Conservation (phyloP, 64 coral and sea anemone genomes). For the Pachyseris speciosa region DNA sequence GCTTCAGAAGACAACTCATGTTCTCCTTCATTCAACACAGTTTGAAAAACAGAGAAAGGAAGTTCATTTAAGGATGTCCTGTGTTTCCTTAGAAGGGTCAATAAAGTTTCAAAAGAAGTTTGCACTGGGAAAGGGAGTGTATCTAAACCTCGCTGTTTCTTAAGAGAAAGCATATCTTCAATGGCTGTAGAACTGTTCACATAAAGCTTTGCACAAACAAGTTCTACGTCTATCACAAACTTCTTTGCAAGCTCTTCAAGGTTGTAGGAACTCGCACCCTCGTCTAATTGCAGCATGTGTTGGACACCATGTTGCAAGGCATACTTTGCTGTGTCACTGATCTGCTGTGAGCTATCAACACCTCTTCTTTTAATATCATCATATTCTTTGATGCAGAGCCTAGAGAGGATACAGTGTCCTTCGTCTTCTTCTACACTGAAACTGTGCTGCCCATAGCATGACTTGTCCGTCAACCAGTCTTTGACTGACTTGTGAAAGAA, state of each 20-base stretch:
- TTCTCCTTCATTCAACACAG: conserved; percentile 1
- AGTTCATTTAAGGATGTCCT: neutral
- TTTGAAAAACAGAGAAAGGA: neutral
- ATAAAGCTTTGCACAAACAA: neutral
- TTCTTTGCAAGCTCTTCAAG: neutral
- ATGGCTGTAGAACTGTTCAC: neutral
- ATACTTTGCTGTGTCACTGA: neutral
- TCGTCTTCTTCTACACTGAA: neutral
- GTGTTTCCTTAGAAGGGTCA: neutral
- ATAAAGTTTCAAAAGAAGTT: neutral
- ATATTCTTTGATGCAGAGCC: neutral
- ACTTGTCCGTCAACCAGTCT: conserved; percentile 10
- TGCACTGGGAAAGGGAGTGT: neutral
- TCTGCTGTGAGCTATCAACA: neutral
- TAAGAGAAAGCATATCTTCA: neutral
- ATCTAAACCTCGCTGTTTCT: neutral
- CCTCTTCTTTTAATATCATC: neutral
- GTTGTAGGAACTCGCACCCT: neutral
- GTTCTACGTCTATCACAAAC: neutral
- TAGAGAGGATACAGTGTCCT: conserved; percentile 13
- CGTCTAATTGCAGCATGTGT: neutral
- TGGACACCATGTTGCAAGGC: neutral
- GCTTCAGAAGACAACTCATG: neutral
- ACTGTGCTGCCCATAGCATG: neutral
- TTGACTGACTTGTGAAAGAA: conserved; percentile 24